phyloP scores from a whole-genome alignment of 2,113 vertebrate genomes.

The Isichthys henryi region DNA sequence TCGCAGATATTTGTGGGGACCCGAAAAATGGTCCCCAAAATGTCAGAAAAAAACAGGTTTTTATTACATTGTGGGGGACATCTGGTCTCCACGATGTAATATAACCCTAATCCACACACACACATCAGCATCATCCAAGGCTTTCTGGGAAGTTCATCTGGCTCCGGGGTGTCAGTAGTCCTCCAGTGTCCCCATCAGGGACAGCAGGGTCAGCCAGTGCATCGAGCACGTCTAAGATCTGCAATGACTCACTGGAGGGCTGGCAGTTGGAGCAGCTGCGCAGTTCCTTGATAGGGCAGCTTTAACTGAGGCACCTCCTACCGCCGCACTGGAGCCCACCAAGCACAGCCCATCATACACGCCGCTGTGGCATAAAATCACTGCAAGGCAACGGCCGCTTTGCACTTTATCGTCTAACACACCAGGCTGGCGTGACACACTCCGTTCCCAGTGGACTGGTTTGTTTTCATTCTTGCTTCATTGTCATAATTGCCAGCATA shows the following conservation, averaged over 20 bases:
- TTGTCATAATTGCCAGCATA: conserved; percentile 33
- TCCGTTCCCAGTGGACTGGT: neutral
- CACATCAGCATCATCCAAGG: neutral
- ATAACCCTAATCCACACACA: neutral
- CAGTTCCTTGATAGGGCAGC: neutral
- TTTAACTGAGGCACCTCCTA: neutral
- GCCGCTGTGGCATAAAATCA: neutral
- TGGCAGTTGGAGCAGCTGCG: neutral
- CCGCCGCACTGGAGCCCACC: neutral
- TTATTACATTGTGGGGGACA: neutral
- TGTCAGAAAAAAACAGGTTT: neutral
- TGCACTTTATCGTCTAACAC: neutral
- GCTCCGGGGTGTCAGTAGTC: neutral
- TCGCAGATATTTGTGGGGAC: neutral
- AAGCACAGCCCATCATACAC: neutral
- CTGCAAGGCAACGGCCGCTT: neutral
- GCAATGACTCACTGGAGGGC: neutral
- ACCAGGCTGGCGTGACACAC: neutral
- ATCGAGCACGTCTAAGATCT: neutral
- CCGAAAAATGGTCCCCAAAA: neutral
- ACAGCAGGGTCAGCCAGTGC: neutral
- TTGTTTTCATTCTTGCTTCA: neutral
- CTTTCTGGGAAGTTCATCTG: neutral
- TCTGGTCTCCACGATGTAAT: neutral
- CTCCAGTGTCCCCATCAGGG: neutral